Conservation (phyloP, 2,113 vertebrate species). For the Ictidomys tridecemlineatus region DNA sequence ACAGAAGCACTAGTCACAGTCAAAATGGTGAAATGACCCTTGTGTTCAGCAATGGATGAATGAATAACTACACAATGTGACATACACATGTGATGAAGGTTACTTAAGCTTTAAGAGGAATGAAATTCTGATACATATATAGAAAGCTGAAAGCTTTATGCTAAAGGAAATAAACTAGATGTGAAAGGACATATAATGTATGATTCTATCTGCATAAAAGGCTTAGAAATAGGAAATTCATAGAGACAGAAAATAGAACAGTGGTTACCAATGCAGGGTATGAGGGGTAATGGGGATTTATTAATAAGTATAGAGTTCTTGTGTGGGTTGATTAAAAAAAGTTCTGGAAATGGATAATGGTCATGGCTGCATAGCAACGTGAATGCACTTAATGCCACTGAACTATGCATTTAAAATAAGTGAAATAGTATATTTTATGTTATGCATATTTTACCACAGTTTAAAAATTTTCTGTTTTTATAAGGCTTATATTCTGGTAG, state of each 20-base stretch:
- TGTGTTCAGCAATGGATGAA: not conserved
- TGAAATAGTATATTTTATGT: not conserved
- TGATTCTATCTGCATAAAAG: not conserved
- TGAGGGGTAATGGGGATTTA: not conserved
- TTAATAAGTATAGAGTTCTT: not conserved
- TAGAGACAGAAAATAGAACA: not conserved
- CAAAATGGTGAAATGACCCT: not conserved
- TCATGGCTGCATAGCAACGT: not conserved
- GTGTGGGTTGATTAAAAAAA: not conserved
- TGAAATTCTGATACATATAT: not conserved
- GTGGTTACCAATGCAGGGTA: not conserved
- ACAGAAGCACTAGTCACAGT: not conserved
- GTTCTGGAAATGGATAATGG: not conserved
- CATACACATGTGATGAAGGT: not conserved
- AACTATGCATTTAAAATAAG: not conserved
- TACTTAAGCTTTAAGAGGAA: not conserved
- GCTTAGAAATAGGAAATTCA: not conserved
- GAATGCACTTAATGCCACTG: not conserved
- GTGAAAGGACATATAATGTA: not conserved
- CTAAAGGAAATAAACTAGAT: not conserved
- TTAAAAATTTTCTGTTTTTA: not conserved
- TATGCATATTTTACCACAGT: not conserved
- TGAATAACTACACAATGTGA: not conserved
- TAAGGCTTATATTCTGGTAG: not conserved
- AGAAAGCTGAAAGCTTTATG: not conserved